Evolutionary conservation across 2,888 invertebrate species (phyloP), one percentile per base, ranked within the genome.

Genomic region (Nineta flava): DNA sequence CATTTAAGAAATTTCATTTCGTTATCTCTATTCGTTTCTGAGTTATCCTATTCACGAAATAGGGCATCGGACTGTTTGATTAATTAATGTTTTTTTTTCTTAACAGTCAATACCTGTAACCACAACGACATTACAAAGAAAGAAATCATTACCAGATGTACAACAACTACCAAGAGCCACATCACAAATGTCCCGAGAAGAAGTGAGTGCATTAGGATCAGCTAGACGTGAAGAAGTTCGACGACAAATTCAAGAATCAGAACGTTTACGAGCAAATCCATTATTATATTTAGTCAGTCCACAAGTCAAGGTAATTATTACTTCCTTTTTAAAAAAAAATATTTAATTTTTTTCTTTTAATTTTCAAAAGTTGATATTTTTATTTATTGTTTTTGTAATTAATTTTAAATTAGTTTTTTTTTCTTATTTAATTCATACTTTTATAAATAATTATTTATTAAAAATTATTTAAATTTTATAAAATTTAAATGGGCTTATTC

Each of bases 61-160:
- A n/a, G n/a, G n/a, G n/a, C n/a, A n/a, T n/a, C n/a, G n/a, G n/a
- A n/a, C n/a, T n/a, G n/a, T n/a, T n/a, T n/a, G n/a, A n/a, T n/a
- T n/a, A n/a, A n/a, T n/a, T n/a, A n/a, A n/a, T n/a, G n/a, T 16
- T 19, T 3, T 9, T 3, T 16, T 17, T 17, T 19, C 10, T 9
- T 3, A 13, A 2, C 43, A 19, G 43, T 15, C 43, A 13, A 12
- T 43, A 17, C 43, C 43, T 1, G 43, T 43, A n/a, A n/a, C 43
- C 7, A 17, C 19, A 17, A 19, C 43, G 16, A 43, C 85, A 59
- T 75, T 92, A 60, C 90, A 88, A 70, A 79, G 91, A 59, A 93
- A 95, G 73, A 97, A 97, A 71, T 96, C 95, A 58, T 79, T 99
- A 70, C 97, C 97, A 49, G 96, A 97, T 71, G 84, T 92, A 62